Base-by-base conservation (phyloP, 2,113 vertebrate species). In the Ammodytes dubius region DNA sequence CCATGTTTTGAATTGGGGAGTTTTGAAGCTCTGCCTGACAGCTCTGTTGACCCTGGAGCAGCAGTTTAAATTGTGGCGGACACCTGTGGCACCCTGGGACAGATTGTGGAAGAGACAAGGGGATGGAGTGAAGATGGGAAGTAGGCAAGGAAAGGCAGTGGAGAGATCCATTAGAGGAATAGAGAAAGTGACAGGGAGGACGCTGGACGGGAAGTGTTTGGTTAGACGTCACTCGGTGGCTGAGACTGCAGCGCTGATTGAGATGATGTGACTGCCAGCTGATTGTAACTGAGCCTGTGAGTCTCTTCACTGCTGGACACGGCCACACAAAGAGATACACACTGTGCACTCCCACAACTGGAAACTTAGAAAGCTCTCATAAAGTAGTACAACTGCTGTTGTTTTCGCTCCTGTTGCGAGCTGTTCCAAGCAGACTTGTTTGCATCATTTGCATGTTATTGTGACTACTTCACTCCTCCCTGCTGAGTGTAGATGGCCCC, bases 41-140 rank as follows among this genome's bases (percentile, higher is more conserved):
- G 85, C 81, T 85, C 83, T 56, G 77, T 77, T 87, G 88, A 87
- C 91, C 89, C 85, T 81, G 84, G 81, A 47, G 67, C 0, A 70
- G 85, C 47, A 56, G 83, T 79, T 54, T 45, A 82, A 61, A 89
- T 83, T 69, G 63, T 59, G 27, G 81, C 78, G 7, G 88, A 90
- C 89, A 90, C 85, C 86, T 84, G 83, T 89, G 80, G 70, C 79
- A 61, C 27, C 27, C 27, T 27, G 54, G 47, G 45, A 68, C 81
- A 70, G 75, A 74, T 61, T 77, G 80, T 27, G 45, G 52, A 59
- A 67, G 87, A 83, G 82, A 77, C 59, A 14, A 39, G 61, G 45
- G 75, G 70, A 75, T 46, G 10, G 74, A 80, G 60, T 54, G 56
- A 54, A 70, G 79, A 58, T 54, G 66, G 68, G 49, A 74, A 50